Conservation (phyloP, 2,888 invertebrate genomes). For the Mythimna vitellina region DNA sequence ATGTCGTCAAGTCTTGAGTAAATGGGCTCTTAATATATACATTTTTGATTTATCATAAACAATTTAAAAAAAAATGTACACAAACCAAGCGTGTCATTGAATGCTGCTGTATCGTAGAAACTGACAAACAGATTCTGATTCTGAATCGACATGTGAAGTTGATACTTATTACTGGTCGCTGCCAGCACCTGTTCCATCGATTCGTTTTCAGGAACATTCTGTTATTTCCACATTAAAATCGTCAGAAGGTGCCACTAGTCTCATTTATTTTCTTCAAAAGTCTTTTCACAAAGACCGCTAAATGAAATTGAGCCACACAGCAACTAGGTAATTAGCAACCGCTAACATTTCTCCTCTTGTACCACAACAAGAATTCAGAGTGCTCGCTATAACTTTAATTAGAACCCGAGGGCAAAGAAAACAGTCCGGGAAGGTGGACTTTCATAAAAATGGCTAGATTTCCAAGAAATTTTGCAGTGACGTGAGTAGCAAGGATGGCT, state of each 20-base stretch:
- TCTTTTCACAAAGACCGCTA: background rate
- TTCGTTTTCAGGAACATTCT: background rate
- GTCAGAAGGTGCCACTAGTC: background rate
- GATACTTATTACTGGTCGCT: no score
- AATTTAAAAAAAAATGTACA: no score
- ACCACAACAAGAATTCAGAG: slow-evolving; percentile 66
- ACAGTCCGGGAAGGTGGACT: slow-evolving; percentile 73
- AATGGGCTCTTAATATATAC: no score
- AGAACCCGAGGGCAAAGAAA: slow-evolving; percentile 81
- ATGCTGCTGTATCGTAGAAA: no score
- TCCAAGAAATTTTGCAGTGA: slow-evolving; percentile 60
- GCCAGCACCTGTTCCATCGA: no score
- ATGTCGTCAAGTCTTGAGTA: no score
- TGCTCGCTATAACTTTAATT: slow-evolving; percentile 85
- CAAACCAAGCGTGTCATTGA: no score
- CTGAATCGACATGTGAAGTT: no score
- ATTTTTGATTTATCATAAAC: no score
- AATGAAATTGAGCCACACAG: background rate
- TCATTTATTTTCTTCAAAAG: background rate
- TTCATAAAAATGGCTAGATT: slow-evolving; percentile 76
- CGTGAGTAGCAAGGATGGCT: slow-evolving; percentile 14
- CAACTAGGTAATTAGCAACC: slow-evolving; percentile 40
- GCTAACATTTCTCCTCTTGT: slow-evolving; percentile 61
- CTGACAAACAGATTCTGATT: no score
- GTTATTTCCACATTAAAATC: background rate